Percentiles rank a stretch among this genome's conserved stretches.
Conservation (phyloP, 2,113 vertebrate genomes). For the Coturnix japonica region DNA sequence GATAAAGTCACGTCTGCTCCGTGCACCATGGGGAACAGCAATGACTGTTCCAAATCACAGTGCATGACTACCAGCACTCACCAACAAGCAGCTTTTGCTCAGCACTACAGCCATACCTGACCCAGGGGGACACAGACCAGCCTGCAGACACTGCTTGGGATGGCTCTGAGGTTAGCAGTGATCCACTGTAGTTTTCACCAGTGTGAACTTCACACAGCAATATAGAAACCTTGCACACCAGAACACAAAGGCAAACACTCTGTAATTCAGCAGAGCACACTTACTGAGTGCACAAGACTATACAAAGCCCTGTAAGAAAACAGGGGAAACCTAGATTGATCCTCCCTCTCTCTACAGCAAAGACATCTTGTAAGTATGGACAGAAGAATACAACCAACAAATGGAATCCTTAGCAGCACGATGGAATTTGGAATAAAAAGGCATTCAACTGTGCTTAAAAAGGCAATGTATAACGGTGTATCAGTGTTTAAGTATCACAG, state of each 20-base stretch:
- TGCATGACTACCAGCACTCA: not conserved
- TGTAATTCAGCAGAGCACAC: not conserved
- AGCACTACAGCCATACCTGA: not conserved
- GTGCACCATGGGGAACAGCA: not conserved
- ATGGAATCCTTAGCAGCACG: not conserved
- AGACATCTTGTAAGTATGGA: not conserved
- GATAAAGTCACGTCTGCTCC: not conserved
- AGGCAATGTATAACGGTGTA: not conserved
- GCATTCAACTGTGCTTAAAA: not conserved
- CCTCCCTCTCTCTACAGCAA: not conserved
- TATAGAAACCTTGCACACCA: not conserved
- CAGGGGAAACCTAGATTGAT: not conserved
- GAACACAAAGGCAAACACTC: not conserved
- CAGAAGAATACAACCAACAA: not conserved
- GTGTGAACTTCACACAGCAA: not conserved
- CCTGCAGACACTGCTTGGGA: not conserved
- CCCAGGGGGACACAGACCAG: not conserved
- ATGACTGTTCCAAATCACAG: not conserved
- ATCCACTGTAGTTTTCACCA: not conserved
- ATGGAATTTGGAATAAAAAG: not conserved
- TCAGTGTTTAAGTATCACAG: not conserved
- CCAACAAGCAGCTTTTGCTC: not conserved
- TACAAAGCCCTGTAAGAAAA: not conserved
- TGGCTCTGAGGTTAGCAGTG: not conserved
- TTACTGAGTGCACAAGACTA: not conserved